Base-by-base conservation (phyloP, 2,113 vertebrate genomes). In the Sapayoa aenigma region DNA sequence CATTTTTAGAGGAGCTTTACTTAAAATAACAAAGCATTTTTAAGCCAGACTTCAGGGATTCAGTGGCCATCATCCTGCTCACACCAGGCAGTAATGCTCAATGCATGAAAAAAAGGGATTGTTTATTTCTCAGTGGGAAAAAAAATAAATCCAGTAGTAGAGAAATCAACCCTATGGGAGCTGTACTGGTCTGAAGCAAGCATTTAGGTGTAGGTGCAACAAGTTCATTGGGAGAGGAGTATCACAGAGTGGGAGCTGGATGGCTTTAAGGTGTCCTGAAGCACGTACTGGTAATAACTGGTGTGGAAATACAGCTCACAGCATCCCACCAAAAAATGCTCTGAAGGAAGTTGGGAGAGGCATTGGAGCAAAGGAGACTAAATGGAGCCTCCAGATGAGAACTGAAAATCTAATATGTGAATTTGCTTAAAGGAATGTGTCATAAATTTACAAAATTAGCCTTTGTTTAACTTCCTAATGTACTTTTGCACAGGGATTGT, bases 281-380 rank as follows among this genome's bases (percentile, higher is more conserved):
- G 65, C 33, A 31, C 17, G 28, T 23, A 30, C 53, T 67, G 47
- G 18, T 49, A 5, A 7, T 6, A 62, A 37, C 42, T 30, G 3
- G 44, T 86, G 37, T 50, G 52, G 63, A 79, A 50, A 28, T 25
- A 9, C 0, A 0, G 33, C 66, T 85, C 5, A 0, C 44, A 83
- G 76, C 76, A 75, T 76, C 49, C 71, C 39, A 58, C 35, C 24
- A n/a, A n/a, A 77, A 81, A 68, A 27, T 7, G 42, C 25, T 41
- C n/a, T 66, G 59, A 47, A 72, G 62, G 28, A 75, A 75, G 62
- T 31, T 3, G 1, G 37, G 47, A 86, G 58, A 46, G 24, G 41
- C 2, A 2, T 23, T 68, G 24, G 53, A 76, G 46, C 60, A 66
- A 37, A 79, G 50, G 30, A 59, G 39, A 47, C 50, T 80, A 49